Base-by-base conservation (phyloP, 2,113 vertebrate genomes). In the Hippocampus comes region DNA sequence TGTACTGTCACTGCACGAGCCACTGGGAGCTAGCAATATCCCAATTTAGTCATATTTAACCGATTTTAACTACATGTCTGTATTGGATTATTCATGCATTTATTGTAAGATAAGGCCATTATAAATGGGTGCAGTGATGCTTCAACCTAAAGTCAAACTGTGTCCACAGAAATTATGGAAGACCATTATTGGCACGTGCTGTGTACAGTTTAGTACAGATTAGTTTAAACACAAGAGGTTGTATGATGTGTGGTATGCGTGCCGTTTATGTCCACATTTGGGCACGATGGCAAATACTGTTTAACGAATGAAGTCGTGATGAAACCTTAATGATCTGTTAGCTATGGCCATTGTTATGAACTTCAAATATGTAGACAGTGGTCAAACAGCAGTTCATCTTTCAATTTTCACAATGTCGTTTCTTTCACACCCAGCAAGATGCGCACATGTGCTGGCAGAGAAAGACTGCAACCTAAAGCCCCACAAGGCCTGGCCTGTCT, bases 381-480 rank as follows among this genome's bases (percentile, higher is more conserved):
- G 25, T 21, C 25, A 25, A 65, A 43, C 21, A 43, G 2, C 17
- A 66, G 43, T 48, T 27, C 7, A 18, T 48, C 18, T 68, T 53
- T 51, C 9, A 20, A 49, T 12, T 30, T 20, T 77, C 55, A 71
- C 57, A 49, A 46, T 80, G 6, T 38, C 34, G 71, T 75, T 78
- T 59, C 73, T 63, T 77, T 72, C 77, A 20, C 79, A 84, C 56
- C 41, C 67, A 72, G 59, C 41, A 3, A 70, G 21, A 12, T 6
- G 1, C 8, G 6, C 70, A 71, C 79, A 30, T 72, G 68, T 49
- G 46, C 55, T 64, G 75, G 70, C 78, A 81, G 78, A 73, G 84
- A 43, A 30, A 38, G 59, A 25, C 71, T 30, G 30, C 48, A 4
- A 17, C 46, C 43, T 3, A 0, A 34, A 69, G 21, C 25, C 73